Conservation (phyloP, 2,113 vertebrate genomes). For the Nanorana parkeri region DNA sequence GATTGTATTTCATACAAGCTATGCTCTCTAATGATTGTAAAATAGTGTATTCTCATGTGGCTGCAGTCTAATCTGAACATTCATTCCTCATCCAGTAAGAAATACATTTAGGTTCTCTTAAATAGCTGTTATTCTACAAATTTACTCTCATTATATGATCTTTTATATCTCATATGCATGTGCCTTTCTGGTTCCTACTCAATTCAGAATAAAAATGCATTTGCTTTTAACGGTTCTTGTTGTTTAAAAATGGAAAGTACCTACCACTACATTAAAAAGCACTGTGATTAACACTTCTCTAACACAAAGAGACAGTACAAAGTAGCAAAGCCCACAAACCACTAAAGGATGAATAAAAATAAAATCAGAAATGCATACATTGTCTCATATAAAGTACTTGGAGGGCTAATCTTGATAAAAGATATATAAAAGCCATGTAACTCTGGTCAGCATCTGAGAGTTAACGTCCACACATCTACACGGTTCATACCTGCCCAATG, state of each 20-base stretch:
- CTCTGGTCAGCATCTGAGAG: not conserved
- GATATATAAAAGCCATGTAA: conserved; percentile 65
- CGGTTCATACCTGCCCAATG: conserved; percentile 1
- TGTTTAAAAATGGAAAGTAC: conserved; percentile 68
- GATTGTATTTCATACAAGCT: conserved; percentile 68
- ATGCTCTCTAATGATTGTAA: conserved; percentile 74
- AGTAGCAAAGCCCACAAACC: conserved; percentile 77
- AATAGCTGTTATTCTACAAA: conserved; percentile 66
- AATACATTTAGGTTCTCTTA: conserved; percentile 67
- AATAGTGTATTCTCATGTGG: conserved; percentile 71
- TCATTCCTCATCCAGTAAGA: conserved; percentile 68
- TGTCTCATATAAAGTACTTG: conserved; percentile 75
- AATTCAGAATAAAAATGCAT: conserved; percentile 73
- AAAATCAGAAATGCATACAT: conserved; percentile 79
- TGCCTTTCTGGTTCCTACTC: conserved; percentile 63
- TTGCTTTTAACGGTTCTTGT: conserved; percentile 71
- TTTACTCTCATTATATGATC: conserved; percentile 73
- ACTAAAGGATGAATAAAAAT: conserved; percentile 60
- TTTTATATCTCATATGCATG: conserved; percentile 62
- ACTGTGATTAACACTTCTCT: conserved; percentile 72
- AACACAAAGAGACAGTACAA: conserved; percentile 76
- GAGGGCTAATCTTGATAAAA: conserved; percentile 71
- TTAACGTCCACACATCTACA: not conserved
- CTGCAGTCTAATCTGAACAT: conserved; percentile 69
- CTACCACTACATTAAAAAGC: conserved; percentile 73